phyloP scores from a whole-genome alignment of 1,140 invertebrate genomes.

The Zaprionus nigranus region DNA sequence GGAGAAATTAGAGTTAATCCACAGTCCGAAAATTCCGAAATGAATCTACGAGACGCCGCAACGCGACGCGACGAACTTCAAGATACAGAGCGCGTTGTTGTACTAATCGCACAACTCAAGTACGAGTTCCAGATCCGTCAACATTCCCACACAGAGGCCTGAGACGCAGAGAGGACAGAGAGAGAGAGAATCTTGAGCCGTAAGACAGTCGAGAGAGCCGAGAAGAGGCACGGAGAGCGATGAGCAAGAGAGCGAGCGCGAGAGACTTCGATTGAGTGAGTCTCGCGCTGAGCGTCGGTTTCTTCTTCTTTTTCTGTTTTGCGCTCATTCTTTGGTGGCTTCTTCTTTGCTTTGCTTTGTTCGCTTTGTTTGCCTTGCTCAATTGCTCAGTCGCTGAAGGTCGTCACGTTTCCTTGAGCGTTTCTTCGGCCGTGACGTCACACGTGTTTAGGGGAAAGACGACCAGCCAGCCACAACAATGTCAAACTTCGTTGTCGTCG shows the following conservation, averaged over 20 bases:
- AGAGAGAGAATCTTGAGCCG: conserved; percentile 38
- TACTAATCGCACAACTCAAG: conserved; percentile 57
- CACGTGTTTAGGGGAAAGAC: conserved; percentile 45
- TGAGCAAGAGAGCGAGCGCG: conserved; percentile 18
- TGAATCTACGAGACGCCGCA: conserved; percentile 28
- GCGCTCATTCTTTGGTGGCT: conserved; percentile 27
- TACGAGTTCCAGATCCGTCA: conserved; percentile 25
- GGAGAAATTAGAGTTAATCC: conserved; percentile 73
- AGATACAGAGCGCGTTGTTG: conserved; percentile 65
- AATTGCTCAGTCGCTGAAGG: conserved; percentile 53
- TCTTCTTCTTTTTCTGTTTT: conserved; percentile 17
- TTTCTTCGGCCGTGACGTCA: conserved; percentile 68
- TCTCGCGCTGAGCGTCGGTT: background rate
- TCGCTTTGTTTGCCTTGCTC: conserved; percentile 20
- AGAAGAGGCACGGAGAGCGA: conserved; percentile 14
- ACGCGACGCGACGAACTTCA: conserved; percentile 55
- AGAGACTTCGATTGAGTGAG: conserved; percentile 16
- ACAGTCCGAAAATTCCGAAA: conserved; percentile 34
- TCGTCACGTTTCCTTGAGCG: conserved; percentile 74
- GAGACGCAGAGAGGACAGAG: conserved; percentile 32
- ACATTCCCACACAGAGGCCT: conserved; percentile 38
- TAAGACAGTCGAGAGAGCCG: background rate
- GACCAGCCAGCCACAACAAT: conserved; percentile 39
- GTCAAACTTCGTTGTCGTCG: conserved; percentile 18
- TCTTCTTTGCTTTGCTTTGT: conserved; percentile 24